Evolutionary conservation across 2,888 invertebrate genomes (phyloP).

Genomic region (Autographa pulchrina): DNA sequence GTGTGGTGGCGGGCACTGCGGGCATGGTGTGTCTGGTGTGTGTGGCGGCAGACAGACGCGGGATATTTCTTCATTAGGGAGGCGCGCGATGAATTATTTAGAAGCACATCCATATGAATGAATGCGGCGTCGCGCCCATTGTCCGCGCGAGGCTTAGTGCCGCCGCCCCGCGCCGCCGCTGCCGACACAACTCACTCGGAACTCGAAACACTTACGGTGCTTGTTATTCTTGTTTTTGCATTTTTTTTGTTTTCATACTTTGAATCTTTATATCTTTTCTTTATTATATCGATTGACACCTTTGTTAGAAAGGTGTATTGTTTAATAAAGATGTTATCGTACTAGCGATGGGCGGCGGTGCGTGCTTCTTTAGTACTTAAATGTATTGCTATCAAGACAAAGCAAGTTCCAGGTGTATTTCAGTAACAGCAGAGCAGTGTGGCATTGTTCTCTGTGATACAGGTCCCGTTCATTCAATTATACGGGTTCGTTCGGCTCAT

Average conservation of each 20-base stretch:
- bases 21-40: not conserved
- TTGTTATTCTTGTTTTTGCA: not conserved
- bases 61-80: constrained; percentile 52
- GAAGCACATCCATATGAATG: constrained; percentile 44
- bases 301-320: too few relatives aligned
- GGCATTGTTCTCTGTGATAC: not conserved
- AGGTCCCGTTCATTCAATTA: not conserved
- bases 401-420: not conserved
- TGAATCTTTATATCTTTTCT: too few relatives aligned
- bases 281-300: too few relatives aligned
- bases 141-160: constrained; percentile 11
- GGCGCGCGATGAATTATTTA: constrained; percentile 51
- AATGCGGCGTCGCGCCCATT: constrained; percentile 25
- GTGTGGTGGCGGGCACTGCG: not conserved
- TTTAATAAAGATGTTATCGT: too few relatives aligned
- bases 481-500: not conserved
- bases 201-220: constrained; percentile 12
- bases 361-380: too few relatives aligned
- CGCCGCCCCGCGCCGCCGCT: not conserved
- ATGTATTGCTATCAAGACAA: not conserved
- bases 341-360: too few relatives aligned
- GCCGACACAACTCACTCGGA: constrained; percentile 5
- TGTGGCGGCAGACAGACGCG: not conserved
- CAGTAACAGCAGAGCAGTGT: not conserved
- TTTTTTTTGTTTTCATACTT: not conserved